Percentiles rank a stretch among this genome's conserved stretches.
These are phyloP conservation scores for Peromyscus californicus DNA, from an alignment of 2,113 vertebrate species.

Conservation along the genomic window DNA sequence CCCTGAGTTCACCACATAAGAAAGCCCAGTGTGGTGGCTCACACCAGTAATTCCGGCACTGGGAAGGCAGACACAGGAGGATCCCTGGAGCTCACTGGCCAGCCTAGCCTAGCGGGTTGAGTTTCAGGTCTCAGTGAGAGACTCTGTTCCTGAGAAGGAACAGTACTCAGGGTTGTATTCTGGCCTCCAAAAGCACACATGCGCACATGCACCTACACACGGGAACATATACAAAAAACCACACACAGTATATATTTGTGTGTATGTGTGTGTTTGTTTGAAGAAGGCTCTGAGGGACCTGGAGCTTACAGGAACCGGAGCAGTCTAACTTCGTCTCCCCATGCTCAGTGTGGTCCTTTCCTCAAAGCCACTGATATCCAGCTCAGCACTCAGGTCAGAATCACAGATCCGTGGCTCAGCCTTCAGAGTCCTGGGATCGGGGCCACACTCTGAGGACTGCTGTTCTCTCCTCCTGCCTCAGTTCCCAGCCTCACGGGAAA, in stretches of 20 bases:
- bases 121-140: not conserved
- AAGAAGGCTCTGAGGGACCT: not conserved
- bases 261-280: not conserved
- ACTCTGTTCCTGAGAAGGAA: not conserved
- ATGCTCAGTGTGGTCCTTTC: not conserved
- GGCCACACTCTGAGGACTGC: not conserved
- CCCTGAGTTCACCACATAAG: not conserved
- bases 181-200: not conserved
- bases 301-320: not conserved
- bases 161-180: not conserved
- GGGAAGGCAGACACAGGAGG: not conserved
- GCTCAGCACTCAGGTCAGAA: not conserved
- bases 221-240: not conserved
- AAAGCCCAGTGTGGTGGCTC: not conserved
- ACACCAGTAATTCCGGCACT: not conserved
- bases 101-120: not conserved
- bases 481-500: not conserved
- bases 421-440: not conserved
- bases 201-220: not conserved
- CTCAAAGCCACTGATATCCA: not conserved
- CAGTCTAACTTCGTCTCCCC: not conserved
- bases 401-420: accelerated
- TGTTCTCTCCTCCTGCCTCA: not conserved
- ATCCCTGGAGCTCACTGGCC: not conserved
- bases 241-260: not conserved